These are phyloP conservation scores for Rhipidura dahli DNA, from an alignment of 2,113 vertebrate genomes.

Conservation along the genomic window DNA sequence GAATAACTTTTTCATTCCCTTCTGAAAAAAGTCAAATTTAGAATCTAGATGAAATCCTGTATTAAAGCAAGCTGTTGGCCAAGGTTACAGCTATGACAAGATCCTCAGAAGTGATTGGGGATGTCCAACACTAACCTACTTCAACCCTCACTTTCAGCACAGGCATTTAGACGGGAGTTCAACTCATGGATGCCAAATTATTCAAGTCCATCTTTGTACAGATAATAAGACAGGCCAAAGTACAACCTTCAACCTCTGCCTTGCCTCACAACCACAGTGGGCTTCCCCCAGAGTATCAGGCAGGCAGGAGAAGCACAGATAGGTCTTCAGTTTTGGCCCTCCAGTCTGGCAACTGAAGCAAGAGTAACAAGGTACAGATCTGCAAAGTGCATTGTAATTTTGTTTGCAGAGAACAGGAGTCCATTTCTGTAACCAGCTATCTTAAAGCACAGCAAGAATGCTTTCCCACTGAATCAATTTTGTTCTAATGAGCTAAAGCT, in stretches of 20 bases:
- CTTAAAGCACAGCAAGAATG: neutral
- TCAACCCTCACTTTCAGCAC: neutral
- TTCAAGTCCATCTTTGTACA: neutral
- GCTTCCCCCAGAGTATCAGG: neutral
- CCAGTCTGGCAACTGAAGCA: neutral
- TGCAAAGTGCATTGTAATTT: rapidly evolving
- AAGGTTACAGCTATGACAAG: too few relatives aligned
- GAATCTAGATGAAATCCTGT: neutral
- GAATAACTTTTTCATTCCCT: neutral
- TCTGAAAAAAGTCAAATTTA: neutral
- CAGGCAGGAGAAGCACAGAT: rapidly evolving
- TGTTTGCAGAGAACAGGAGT: neutral
- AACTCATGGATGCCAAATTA: neutral
- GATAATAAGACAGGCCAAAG: neutral
- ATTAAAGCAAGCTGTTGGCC: neutral
- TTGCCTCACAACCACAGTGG: rapidly evolving
- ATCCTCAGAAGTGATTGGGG: neutral
- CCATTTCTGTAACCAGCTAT: neutral
- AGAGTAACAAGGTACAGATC: neutral
- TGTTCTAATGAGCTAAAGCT: neutral
- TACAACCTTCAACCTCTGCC: neutral
- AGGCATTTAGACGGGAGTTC: neutral
- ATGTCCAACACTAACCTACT: neutral
- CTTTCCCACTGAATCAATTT: rapidly evolving
- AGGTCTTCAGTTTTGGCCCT: too few relatives aligned